These are phyloP conservation scores for Gymnodraco acuticeps DNA, from an alignment of 2,797 vertebrate genomes.

Conservation along the genomic window DNA sequence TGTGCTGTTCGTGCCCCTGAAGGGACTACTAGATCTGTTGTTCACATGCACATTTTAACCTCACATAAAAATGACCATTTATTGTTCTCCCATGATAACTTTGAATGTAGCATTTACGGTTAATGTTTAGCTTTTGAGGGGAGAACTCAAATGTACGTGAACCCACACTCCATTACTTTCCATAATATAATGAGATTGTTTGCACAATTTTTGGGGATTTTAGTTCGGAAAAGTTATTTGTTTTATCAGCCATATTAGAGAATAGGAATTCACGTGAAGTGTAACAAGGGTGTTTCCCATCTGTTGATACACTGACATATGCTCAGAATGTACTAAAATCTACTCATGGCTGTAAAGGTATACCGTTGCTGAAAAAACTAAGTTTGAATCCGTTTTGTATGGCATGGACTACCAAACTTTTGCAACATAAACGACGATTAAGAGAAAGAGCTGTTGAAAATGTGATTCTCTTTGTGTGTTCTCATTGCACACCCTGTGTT, in stretches of 20 bases:
- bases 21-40: background rate
- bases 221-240: background rate
- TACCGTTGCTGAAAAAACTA: slow-evolving; percentile 8
- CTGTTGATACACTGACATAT: slow-evolving; percentile 9
- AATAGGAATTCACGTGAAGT: background rate
- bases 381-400: slow-evolving; percentile 24
- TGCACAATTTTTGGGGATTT: background rate
- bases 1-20: background rate
- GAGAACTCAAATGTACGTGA: background rate
- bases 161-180: background rate
- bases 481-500: slow-evolving; percentile 17
- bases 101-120: background rate
- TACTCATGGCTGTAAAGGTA: slow-evolving; percentile 10
- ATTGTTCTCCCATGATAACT: background rate
- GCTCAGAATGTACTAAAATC: slow-evolving; percentile 20
- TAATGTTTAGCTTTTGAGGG: background rate
- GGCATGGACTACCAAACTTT: slow-evolving; percentile 19
- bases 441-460: slow-evolving; percentile 45
- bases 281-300: background rate
- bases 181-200: too few species aligned
- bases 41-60: background rate
- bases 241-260: slow-evolving; percentile 2
- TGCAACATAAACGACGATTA: slow-evolving; percentile 13
- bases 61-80: background rate
- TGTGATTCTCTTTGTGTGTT: slow-evolving; percentile 36